Percentiles rank a stretch among this genome's conserved stretches.
These are phyloP conservation scores for Mythimna impura DNA, from an alignment of 2,888 invertebrate species.

Conservation along the genomic window DNA sequence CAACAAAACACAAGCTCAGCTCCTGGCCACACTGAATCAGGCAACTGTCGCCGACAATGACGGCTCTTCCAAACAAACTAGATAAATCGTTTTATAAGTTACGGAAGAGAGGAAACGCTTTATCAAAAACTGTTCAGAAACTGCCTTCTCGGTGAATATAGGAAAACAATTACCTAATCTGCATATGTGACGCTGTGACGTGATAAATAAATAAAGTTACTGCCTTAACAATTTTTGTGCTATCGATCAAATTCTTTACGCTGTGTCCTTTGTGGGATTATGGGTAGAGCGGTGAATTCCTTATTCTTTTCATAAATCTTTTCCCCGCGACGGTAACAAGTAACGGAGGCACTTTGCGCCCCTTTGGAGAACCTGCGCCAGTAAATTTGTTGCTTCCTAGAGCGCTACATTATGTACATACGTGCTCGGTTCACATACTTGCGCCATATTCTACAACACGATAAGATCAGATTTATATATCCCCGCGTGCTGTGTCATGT, in stretches of 20 bases:
- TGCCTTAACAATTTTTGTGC: constrained; percentile 36
- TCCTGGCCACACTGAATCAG: constrained; percentile 46
- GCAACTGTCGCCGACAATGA: constrained; percentile 55
- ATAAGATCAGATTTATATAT: constrained; percentile 53
- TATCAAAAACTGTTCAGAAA: constrained; percentile 49
- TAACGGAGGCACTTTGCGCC: constrained; percentile 63
- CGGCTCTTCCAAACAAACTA: constrained; percentile 55
- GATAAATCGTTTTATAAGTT: constrained; percentile 64
- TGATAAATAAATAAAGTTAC: constrained; percentile 29
- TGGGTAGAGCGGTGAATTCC: constrained; percentile 50
- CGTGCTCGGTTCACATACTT: constrained; percentile 44
- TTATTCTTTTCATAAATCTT: constrained; percentile 65
- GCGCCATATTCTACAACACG: constrained; percentile 36
- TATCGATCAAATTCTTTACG: constrained; percentile 57
- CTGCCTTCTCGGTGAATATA: constrained; percentile 19
- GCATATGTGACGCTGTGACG: constrained; percentile 21
- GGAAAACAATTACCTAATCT: constrained; percentile 44
- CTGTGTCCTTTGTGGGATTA: constrained; percentile 58
- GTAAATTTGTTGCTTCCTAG: constrained; percentile 63
- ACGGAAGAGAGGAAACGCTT: constrained; percentile 42
- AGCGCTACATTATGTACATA: constrained; percentile 60
- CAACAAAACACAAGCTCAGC: constrained; percentile 45
- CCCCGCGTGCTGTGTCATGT: constrained; percentile 26
- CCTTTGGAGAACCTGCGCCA: constrained; percentile 56
- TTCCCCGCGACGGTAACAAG: constrained; percentile 61